phyloP scores from a whole-genome alignment of 2,113 vertebrate genomes.

The Galbula dea region DNA sequence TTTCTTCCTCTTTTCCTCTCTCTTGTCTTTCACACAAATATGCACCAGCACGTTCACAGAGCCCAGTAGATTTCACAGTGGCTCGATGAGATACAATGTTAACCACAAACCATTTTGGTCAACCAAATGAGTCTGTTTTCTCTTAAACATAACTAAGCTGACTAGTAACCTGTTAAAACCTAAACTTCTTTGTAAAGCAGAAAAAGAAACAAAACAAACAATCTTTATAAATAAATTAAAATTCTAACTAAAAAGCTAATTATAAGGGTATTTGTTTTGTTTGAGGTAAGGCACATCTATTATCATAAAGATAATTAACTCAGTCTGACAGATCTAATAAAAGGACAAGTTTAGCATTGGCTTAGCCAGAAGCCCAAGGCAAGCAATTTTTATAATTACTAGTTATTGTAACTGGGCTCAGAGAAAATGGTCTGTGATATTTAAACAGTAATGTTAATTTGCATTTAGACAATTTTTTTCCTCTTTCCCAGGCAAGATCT shows the following conservation, averaged over 20 bases:
- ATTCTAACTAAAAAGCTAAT: slow-evolving; percentile 84
- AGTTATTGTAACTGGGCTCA: slow-evolving; percentile 86
- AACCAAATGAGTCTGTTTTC: not conserved
- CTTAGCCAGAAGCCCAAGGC: slow-evolving; percentile 83
- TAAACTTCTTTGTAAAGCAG: not conserved
- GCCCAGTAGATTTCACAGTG: not conserved
- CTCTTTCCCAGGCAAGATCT: slow-evolving; percentile 63
- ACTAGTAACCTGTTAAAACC: slow-evolving; percentile 42
- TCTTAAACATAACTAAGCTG: not conserved
- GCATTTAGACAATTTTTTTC: slow-evolving; percentile 76
- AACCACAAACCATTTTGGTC: not conserved
- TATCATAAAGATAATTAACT: slow-evolving; percentile 90
- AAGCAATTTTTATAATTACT: slow-evolving; percentile 88
- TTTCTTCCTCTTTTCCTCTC: not conserved
- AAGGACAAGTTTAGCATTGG: slow-evolving; percentile 83
- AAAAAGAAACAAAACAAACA: slow-evolving; percentile 75
- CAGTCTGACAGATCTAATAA: slow-evolving; percentile 87
- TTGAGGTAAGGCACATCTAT: slow-evolving; percentile 86
- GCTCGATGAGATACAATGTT: not conserved
- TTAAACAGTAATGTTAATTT: slow-evolving; percentile 83
- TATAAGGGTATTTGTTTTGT: slow-evolving; percentile 87
- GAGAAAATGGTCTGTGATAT: slow-evolving; percentile 84
- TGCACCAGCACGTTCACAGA: not conserved
- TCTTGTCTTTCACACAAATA: not conserved
- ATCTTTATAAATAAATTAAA: slow-evolving; percentile 84